Percentiles rank a stretch among this genome's conserved stretches.
phyloP scores from a whole-genome alignment of 2,888 invertebrate species.

The Caenorhabditis plicata region DNA sequence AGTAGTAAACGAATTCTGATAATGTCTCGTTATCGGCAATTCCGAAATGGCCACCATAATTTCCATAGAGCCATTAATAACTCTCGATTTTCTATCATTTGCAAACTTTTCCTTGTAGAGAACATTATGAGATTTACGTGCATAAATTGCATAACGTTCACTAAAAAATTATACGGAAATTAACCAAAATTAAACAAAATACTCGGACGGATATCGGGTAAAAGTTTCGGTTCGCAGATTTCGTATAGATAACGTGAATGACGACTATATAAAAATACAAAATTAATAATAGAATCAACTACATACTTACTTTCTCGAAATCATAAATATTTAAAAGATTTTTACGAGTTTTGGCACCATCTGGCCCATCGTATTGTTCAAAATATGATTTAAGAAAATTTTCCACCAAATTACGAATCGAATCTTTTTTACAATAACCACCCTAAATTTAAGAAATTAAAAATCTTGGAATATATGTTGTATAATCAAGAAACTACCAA shows the following conservation, averaged over 20 bases:
- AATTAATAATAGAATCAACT: not conserved
- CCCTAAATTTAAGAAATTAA: too few species aligned
- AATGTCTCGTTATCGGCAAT: slow-evolving; percentile 83
- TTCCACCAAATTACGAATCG: slow-evolving; percentile 44
- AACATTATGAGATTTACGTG: slow-evolving; percentile 69
- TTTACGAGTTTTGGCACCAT: slow-evolving; percentile 43
- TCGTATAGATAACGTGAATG: slow-evolving; percentile 43
- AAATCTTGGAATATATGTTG: too few species aligned
- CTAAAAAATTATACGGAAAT: slow-evolving; percentile 40
- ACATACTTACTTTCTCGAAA: slow-evolving; percentile 47
- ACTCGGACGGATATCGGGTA: too few species aligned
- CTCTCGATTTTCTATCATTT: slow-evolving; percentile 43
- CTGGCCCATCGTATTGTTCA: slow-evolving; percentile 37
- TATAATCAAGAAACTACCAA: too few species aligned
- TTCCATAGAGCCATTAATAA: slow-evolving; percentile 68
- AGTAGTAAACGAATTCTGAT: slow-evolving; percentile 82
- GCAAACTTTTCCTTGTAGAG: slow-evolving; percentile 67
- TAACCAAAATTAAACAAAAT: too few species aligned
- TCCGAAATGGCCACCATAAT: slow-evolving; percentile 81
- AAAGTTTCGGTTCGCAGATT: too few species aligned
- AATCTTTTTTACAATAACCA: slow-evolving; percentile 44
- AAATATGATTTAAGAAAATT: slow-evolving; percentile 52
- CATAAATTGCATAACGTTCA: slow-evolving; percentile 44
- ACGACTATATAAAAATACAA: slow-evolving; percentile 40
- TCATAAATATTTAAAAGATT: slow-evolving; percentile 57